Conservation (phyloP, 2,888 invertebrate genomes). For the Drosophila mercatorum region DNA sequence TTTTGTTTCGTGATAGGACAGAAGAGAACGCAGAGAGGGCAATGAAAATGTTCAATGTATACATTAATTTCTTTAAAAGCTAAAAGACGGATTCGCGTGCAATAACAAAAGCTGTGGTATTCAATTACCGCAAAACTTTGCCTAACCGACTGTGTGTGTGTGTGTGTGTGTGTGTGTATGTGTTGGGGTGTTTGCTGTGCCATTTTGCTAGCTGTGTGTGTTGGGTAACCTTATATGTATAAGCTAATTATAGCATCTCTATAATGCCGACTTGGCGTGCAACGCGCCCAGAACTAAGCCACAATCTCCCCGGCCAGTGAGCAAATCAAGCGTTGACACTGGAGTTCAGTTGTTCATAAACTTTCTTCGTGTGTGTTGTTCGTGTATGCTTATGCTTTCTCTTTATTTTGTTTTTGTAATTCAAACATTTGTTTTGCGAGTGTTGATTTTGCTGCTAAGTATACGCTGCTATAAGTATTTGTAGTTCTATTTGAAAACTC, state of each 20-base stretch:
- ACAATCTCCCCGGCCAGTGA: conserved; percentile 32
- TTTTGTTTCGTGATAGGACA: conserved; percentile 31
- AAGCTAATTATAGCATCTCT: conserved; percentile 60
- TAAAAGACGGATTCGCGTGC: conserved; percentile 72
- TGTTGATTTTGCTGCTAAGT: conserved; percentile 64
- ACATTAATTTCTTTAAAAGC: conserved; percentile 68
- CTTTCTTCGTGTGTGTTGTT: conserved; percentile 5
- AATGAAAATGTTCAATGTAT: conserved; percentile 48
- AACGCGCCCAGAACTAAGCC: conserved; percentile 64
- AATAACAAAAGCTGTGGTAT: conserved; percentile 57
- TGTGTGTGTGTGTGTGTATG: not conserved
- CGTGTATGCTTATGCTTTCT: conserved; percentile 11
- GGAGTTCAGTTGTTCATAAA: conserved; percentile 19
- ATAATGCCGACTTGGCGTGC: conserved; percentile 62
- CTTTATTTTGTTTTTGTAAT: conserved; percentile 8
- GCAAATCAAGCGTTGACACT: conserved; percentile 44
- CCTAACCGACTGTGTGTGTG: conserved; percentile 16
- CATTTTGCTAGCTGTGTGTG: conserved; percentile 30
- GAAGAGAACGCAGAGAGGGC: conserved; percentile 21
- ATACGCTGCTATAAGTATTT: conserved; percentile 61
- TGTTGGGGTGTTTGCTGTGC: conserved; percentile 28
- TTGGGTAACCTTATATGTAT: conserved; percentile 36
- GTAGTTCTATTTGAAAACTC: conserved; percentile 74
- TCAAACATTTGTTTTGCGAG: conserved; percentile 44
- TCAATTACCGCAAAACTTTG: conserved; percentile 42